Base-by-base conservation (phyloP, 1,140 invertebrate species). In the Magallana gigas region DNA sequence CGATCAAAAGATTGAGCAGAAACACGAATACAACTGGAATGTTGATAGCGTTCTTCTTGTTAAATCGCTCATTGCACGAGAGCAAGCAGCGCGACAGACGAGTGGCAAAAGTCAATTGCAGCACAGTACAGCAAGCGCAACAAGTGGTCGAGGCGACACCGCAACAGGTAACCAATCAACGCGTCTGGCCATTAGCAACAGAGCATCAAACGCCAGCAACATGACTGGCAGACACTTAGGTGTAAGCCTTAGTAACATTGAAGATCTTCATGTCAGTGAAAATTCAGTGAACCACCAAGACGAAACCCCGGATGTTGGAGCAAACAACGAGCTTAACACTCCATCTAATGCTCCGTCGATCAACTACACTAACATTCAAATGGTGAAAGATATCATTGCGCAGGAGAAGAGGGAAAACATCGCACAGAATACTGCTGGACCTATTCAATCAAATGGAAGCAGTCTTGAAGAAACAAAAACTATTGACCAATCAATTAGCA, bases 351-450 rank as follows among this genome's bases (percentile, higher is more conserved):
- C 9, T 29, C 8, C 23, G 36, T 29, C 8, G 16, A 11, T 76
- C 11, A 76, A 76, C 68, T 29, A 76, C 4, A 23, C 68, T 29
- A 76, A 76, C 14, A 76, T 76, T 76, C 68, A 76, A 29, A 76
- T 76, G 68, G 68, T 76, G 0, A 76, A 76, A 29, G 23, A 76
- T 76, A 23, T 76, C 12, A 29, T 76, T 76, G 68, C 29, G 36
- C 68, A 29, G 23, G 68, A 76, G 36, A 76, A 36, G 6, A 1
- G 14, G 8, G 68, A 36, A 12, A 12, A 12, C 4, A 76, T 8
- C 1, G 5, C 6, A 29, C 36, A 29, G 23, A 29, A 12, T 29
- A 76, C 9, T 8, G 0, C 9, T 76, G 23, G n/a, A n/a, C n/a
- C n/a, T n/a, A n/a, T n/a, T n/a, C 68, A 71, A 9, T 11, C n/a